Evolutionary conservation across 2,888 invertebrate species (phyloP), one percentile per base, ranked within the genome.

Genomic region (Luperina testacea): DNA sequence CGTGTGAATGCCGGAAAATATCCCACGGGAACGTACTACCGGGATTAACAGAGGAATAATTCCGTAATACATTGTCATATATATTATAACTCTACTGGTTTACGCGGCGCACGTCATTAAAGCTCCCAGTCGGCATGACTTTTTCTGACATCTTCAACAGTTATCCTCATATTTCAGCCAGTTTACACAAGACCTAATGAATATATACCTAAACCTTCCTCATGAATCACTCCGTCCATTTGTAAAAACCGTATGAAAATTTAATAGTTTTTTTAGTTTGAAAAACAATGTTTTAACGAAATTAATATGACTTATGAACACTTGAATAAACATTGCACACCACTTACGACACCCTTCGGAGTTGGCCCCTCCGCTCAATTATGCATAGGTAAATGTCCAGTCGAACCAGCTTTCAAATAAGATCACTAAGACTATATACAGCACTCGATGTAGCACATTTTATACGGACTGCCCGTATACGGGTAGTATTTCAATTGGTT

Each of bases 371-470:
- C 11, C 68, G 67, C n/a, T 71, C 57, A 79, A 76, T 85, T 85
- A 83, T 82, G 82, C 80, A 72, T 69, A 79, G 68, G 67, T 84
- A 78, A 85, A 78, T 75, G 78, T 71, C 75, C 64, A 67, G 70
- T 68, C 63, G 32, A 78, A 77, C 84, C 32, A 76, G 73, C 78
- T 84, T 86, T 81, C 77, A 84, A 86, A 86, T 83, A 72, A 57
- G 72, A 81, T 45, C 78, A 77, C 71, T 71, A 20, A 57, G 20
- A 24, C 63, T 64, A 65, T 64, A 65, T 69, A 65, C 38, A n/a
- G 45, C 59, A 68, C 27, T 77, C 73, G 65, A 80, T 70, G 83
- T 45, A 45, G 9, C 45, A 78, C 53, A 77, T 77, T 69, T 61
- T 75, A 72, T 72, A 68, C 42, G 13, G 61, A 27, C 48, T 53